Percentiles rank a stretch among this genome's conserved stretches.
Conservation (phyloP, 2,888 invertebrate genomes). For the Cecidostiba fungosa region DNA sequence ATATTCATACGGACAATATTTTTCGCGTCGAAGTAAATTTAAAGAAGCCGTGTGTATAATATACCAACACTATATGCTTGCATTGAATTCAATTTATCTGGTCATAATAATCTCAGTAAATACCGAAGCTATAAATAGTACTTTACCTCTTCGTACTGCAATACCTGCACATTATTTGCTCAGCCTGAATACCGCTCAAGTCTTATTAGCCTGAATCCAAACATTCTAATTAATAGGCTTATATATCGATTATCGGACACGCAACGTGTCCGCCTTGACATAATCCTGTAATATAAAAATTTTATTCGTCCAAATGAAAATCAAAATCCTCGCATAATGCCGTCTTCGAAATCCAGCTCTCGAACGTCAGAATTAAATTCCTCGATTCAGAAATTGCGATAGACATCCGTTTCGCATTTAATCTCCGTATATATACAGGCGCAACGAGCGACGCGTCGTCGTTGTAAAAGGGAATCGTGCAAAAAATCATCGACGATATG, state of each 20-base stretch:
- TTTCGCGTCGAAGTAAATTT: neutral
- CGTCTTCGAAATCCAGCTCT: conserved; percentile 49
- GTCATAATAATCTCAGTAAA: neutral
- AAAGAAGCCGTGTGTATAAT: too few relatives aligned
- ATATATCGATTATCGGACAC: neutral
- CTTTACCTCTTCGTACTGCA: neutral
- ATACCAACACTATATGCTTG: neutral
- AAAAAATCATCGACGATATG: neutral
- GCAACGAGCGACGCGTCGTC: neutral
- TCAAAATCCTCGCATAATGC: neutral
- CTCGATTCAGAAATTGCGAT: neutral
- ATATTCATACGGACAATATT: neutral
- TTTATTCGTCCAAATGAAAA: neutral
- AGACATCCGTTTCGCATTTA: conserved; percentile 18
- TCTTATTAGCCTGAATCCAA: neutral
- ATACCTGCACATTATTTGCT: neutral
- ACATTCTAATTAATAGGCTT: conserved; percentile 12
- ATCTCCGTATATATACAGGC: neutral
- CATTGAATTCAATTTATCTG: neutral
- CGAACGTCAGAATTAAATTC: neutral
- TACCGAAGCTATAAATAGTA: neutral
- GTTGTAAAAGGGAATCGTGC: neutral
- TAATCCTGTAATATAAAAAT: neutral
- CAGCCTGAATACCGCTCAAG: neutral
- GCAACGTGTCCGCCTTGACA: neutral